Conservation (phyloP, 2,888 invertebrate species). For the Eilema sororculum region DNA sequence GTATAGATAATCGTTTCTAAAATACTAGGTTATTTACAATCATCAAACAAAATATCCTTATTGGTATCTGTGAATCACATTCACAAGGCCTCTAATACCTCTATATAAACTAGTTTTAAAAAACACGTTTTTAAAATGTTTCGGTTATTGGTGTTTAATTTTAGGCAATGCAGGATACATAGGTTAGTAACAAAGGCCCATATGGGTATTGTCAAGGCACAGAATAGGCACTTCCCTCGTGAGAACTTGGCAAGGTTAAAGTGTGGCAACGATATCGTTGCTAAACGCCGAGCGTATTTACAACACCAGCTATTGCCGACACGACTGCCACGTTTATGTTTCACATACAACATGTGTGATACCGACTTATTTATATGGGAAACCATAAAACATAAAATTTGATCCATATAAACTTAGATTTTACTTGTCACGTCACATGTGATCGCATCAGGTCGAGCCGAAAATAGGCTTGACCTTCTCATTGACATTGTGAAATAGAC, state of each 20-base stretch:
- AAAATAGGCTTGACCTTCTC: conserved; percentile 86
- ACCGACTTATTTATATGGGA: conserved; percentile 45
- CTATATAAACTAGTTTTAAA: conserved; percentile 44
- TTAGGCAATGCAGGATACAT: conserved; percentile 79
- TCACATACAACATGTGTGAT: conserved; percentile 60
- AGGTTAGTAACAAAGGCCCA: conserved; percentile 81
- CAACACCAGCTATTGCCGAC: conserved; percentile 83
- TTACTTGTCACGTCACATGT: conserved; percentile 62
- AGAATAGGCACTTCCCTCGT: conserved; percentile 87
- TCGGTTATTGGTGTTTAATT: conserved; percentile 44
- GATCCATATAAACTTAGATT: conserved; percentile 25
- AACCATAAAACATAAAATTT: conserved; percentile 40
- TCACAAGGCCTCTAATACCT: conserved; percentile 15
- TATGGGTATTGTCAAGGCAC: conserved; percentile 86
- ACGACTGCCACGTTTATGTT: conserved; percentile 75
- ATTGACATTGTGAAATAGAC: conserved; percentile 87
- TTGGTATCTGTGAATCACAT: conserved; percentile 47
- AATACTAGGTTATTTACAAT: conserved; percentile 24
- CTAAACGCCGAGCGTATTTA: conserved; percentile 85
- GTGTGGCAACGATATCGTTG: conserved; percentile 86
- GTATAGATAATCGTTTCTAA: not conserved
- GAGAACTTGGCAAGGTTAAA: conserved; percentile 86
- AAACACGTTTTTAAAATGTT: conserved; percentile 62
- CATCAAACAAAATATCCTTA: conserved; percentile 28
- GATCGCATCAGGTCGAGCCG: conserved; percentile 69